Percentiles rank a stretch among this genome's conserved stretches.
Conservation (phyloP, 2,797 vertebrate species). For the Fistularia commersonii region DNA sequence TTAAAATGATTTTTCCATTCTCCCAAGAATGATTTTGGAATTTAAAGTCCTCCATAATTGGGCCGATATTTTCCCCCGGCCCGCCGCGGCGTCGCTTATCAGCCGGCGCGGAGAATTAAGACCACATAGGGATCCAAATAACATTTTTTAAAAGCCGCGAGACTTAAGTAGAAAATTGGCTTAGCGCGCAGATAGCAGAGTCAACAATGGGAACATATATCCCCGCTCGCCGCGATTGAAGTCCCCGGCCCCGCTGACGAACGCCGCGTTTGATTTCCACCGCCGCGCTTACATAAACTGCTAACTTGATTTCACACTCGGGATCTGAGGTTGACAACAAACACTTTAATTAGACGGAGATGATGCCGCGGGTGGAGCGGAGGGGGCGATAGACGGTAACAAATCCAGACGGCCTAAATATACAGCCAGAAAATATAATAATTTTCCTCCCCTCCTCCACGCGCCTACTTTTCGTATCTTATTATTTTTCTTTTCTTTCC, state of each 20-base stretch:
- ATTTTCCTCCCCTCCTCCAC: no score
- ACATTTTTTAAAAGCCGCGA: slow-evolving; percentile 79
- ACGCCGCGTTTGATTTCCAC: slow-evolving; percentile 78
- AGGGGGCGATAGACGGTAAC: slow-evolving; percentile 64
- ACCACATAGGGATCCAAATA: slow-evolving; percentile 79
- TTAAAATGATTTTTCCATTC: slow-evolving; percentile 46
- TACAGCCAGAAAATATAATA: slow-evolving; percentile 48
- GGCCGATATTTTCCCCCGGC: slow-evolving; percentile 66
- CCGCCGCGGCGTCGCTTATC: slow-evolving; percentile 56
- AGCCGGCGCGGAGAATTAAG: slow-evolving; percentile 79
- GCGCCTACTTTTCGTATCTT: slow-evolving; percentile 59
- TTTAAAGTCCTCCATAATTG: slow-evolving; percentile 72
- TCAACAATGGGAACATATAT: slow-evolving; percentile 83
- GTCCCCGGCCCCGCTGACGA: slow-evolving; percentile 75
- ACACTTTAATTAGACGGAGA: slow-evolving; percentile 83
- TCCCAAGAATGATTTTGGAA: slow-evolving; percentile 55
- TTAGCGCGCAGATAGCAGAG: slow-evolving; percentile 82
- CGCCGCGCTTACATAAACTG: slow-evolving; percentile 78
- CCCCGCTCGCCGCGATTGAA: slow-evolving; percentile 82
- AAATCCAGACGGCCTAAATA: slow-evolving; percentile 65
- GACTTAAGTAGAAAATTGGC: slow-evolving; percentile 93
- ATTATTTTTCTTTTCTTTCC: slow-evolving; percentile 59
- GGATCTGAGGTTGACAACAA: slow-evolving; percentile 78
- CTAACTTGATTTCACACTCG: slow-evolving; percentile 84
- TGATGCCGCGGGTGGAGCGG: slow-evolving; percentile 49